These are phyloP conservation scores for Anthopleura xanthogrammica DNA, from an alignment of 92 coral and sea anemone genomes.

Conservation along the genomic window DNA sequence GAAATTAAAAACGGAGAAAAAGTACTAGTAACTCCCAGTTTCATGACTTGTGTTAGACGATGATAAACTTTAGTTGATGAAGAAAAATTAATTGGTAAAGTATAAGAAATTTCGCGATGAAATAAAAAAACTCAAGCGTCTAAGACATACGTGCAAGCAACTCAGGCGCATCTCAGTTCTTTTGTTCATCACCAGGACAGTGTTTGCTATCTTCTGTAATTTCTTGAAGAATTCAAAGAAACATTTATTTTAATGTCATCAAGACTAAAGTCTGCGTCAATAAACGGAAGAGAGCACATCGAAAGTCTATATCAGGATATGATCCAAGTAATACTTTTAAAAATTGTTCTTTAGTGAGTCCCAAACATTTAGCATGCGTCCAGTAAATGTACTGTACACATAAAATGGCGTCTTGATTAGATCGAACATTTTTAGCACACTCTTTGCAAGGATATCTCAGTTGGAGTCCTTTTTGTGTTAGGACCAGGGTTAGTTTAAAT, in stretches of 20 bases:
- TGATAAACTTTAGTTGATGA: no score
- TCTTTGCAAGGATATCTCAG: constrained; percentile 10
- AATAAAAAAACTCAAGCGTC: no score
- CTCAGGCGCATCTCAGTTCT: no score
- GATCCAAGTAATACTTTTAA: not conserved
- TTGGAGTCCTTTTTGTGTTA: not conserved
- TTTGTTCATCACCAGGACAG: not conserved
- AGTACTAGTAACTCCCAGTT: no score
- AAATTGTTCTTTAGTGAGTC: not conserved
- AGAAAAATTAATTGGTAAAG: no score
- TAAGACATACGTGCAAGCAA: no score
- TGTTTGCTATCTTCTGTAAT: not conserved
- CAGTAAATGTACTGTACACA: not conserved
- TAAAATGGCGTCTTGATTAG: constrained; percentile 10
- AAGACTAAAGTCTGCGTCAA: not conserved
- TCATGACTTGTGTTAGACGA: no score
- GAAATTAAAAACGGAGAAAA: no score
- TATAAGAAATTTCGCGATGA: no score
- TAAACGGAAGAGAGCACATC: not conserved
- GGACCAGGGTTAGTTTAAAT: constrained; percentile 12
- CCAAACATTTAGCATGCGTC: constrained; percentile 13
- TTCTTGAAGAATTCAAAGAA: not conserved
- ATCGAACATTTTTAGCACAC: constrained; percentile 14
- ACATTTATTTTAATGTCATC: not conserved
- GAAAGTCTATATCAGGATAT: constrained; percentile 5